Conservation (phyloP, 2,888 invertebrate genomes). For the Amblyteles armatorius region DNA sequence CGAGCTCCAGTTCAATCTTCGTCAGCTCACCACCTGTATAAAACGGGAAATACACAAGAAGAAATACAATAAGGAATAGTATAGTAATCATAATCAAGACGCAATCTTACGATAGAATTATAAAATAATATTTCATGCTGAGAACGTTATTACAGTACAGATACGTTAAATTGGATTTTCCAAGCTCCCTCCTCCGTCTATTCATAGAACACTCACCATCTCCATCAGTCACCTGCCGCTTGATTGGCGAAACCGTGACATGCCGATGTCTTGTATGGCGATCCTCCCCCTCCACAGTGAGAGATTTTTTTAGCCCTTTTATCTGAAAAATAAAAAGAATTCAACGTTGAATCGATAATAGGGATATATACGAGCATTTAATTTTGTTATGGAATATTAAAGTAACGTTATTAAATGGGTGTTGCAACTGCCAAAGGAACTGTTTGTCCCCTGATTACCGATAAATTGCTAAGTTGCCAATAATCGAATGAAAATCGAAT, state of each 20-base stretch:
- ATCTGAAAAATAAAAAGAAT: conserved; percentile 63
- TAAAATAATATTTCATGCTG: background rate
- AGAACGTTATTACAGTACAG: background rate
- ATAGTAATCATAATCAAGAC: background rate
- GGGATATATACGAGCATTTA: background rate
- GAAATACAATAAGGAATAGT: background rate
- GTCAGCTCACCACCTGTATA: conserved; percentile 77
- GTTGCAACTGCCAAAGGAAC: conserved; percentile 21
- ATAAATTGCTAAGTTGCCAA: conserved; percentile 46
- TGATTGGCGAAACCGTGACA: conserved; percentile 75
- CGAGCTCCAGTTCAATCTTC: conserved; percentile 80
- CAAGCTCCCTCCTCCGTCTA: background rate
- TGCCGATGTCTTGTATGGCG: conserved; percentile 77
- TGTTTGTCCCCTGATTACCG: background rate
- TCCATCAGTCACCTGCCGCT: conserved; percentile 73
- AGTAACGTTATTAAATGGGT: conserved; percentile 12
- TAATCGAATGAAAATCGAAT: conserved; percentile 40
- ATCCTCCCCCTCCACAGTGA: conserved; percentile 80
- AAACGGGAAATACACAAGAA: conserved; percentile 32
- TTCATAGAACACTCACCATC: conserved; percentile 71
- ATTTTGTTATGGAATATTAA: conserved; percentile 13
- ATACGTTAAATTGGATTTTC: conserved; percentile 1
- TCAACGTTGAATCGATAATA: background rate
- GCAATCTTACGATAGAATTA: background rate
- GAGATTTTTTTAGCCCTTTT: conserved; percentile 67